Base-by-base conservation (phyloP, 2,797 vertebrate genomes). In the Cyclopterus lumpus region DNA sequence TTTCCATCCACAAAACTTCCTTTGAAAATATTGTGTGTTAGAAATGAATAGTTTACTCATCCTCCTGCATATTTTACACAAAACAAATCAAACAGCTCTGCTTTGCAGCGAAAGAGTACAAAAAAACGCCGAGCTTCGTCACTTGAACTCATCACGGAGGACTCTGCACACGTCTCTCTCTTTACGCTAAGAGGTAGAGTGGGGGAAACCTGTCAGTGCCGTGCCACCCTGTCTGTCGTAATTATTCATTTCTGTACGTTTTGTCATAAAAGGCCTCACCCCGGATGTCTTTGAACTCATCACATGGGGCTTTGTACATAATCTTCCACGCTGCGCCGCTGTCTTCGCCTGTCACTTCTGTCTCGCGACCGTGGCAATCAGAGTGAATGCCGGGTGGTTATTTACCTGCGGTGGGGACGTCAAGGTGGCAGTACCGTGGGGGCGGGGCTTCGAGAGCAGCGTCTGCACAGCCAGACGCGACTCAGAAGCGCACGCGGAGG, bases 221-320 rank as follows among this genome's bases (percentile, higher is more conserved):
- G 57, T 61, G 70, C 44, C 54, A 4, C 51, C 59, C 16, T 40
- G 5, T 66, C 82, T 75, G 58, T 69, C 9, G 16, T 73, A 73
- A 82, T 85, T 80, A 75, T 75, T 73, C 24, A 75, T 77, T 71
- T 82, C 74, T 61, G 44, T 64, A 71, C 40, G 38, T 86, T 86
- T 81, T 86, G 85, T 75, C 86, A 69, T 76, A 26, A 11, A 10
- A 58, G 71, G 72, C 61, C 65, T 71, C 64, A 40, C 42, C 64
- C 20, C 71, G 74, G 79, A 79, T 61, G 66, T 79, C 82, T 87
- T 84, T 88, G 79, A 88, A 89, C 77, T 86, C 28, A 53, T 80
- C 83, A 77, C 64, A 58, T 64, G 46, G 73, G 65, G 76, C 79
- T 82, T 60, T 82, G 71, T 74, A 65, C 71, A 65, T 80, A 85